Evolutionary conservation across 2,797 vertebrate genomes (phyloP).

Genomic region (Microcaecilia unicolor): DNA sequence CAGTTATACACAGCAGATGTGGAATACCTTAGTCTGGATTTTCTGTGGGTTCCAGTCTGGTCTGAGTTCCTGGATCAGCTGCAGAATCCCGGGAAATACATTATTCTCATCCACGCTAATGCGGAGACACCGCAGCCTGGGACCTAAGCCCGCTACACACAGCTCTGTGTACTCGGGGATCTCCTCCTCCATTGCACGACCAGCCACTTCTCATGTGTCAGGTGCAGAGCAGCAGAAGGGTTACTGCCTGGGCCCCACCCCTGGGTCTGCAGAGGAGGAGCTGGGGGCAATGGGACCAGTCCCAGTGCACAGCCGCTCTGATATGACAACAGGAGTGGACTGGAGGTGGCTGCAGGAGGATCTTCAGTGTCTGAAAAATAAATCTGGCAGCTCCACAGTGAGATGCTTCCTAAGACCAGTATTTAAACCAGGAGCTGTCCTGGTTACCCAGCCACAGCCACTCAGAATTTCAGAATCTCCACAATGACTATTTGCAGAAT

Average conservation of each 20-base stretch:
- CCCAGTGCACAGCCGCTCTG: no score
- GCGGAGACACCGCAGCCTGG: slow-evolving; percentile 57
- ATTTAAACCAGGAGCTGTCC: no score
- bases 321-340: no score
- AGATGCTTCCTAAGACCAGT: no score
- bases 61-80: slow-evolving; percentile 78
- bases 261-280: slow-evolving; percentile 24
- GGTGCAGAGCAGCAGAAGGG: slow-evolving; percentile 38
- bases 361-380: no score
- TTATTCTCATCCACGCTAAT: slow-evolving; percentile 74
- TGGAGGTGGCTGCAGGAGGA: no score
- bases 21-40: slow-evolving; percentile 76
- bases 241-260: slow-evolving; percentile 22
- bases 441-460: no score
- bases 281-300: slow-evolving; percentile 18
- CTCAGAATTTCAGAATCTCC: no score
- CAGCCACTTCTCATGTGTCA: slow-evolving; percentile 32
- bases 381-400: no score
- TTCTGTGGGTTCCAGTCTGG: slow-evolving; percentile 67
- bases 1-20: no score
- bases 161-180: slow-evolving; percentile 43
- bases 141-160: slow-evolving; percentile 55
- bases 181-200: slow-evolving; percentile 57
- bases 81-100: slow-evolving; percentile 74
- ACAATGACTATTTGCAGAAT: no score